Evolutionary conservation across 2,113 vertebrate genomes (phyloP), one percentile per base, ranked within the genome.

Genomic region (Lanius collurio): DNA sequence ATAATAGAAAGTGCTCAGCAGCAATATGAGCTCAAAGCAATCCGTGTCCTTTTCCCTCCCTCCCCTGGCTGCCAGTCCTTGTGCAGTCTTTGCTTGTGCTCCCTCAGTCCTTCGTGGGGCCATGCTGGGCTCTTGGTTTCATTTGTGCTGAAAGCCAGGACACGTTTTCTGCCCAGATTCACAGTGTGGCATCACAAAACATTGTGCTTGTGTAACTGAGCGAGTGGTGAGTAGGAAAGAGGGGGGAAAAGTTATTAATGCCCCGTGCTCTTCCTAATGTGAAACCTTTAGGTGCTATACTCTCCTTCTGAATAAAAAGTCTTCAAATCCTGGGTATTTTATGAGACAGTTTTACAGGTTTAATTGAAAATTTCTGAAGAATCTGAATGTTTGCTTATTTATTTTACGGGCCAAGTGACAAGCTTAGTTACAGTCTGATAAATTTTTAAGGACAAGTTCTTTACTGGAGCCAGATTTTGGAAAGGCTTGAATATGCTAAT

Each of bases 401-500:
- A 88, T 92, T 95, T 92, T 73, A 30, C 64, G 17, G 83, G 83
- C 73, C 88, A 90, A 87, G 64, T 75, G 46, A 73, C 91, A 76
- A 87, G 78, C 93, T 96, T 95, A 95, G 94, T 92, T 97, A 91
- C 93, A 91, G 91, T 93, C 94, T 93, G 89, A 87, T 91, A 93
- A 87, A 69, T 89, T 91, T 94, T 95, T 89, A 96, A 96, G 81
- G 89, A 57, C 81, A 65, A 75, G 69, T 71, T 84, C 73, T 84
- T 84, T 53, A 49, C 83, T 89, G 77, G 60, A 94, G 71, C 39
- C 73, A 35, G 73, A 37, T 83, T 94, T 90, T 81, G 64, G 80
- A 81, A 87, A 87, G 64, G 28, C 44, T 95, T 91, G 83, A 92
- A 91, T 95, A 94, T 92, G 76, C 52, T 83, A 89, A 89, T 94